Conservation (phyloP, 1,140 invertebrate genomes). For the Caenorhabditis briggsae region DNA sequence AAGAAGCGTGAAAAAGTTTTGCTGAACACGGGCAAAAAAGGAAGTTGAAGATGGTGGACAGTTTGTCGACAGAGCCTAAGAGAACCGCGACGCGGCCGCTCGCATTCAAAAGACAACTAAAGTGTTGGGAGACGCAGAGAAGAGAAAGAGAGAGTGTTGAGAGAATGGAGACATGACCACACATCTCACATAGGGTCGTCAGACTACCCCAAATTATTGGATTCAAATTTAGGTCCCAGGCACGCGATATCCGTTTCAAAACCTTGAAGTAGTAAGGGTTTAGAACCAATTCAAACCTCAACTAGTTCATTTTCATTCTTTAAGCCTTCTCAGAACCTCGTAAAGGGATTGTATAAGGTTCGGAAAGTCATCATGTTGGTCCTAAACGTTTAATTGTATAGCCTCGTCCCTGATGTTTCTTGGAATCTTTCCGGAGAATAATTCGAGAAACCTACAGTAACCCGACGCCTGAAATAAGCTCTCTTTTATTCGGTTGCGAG, state of each 20-base stretch:
- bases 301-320: not conserved
- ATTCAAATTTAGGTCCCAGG: slow-evolving; percentile 36
- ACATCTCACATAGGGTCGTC: slow-evolving; percentile 38
- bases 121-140: slow-evolving; percentile 3
- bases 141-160: slow-evolving; percentile 2
- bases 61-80: slow-evolving; percentile 47
- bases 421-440: not conserved
- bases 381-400: not conserved
- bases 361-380: slow-evolving; percentile 1
- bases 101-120: slow-evolving; percentile 3
- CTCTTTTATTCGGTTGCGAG: not conserved
- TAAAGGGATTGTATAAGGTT: not conserved
- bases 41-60: slow-evolving; percentile 30
- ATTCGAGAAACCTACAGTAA: not conserved
- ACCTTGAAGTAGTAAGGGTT: not conserved
- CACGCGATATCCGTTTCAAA: not conserved
- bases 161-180: slow-evolving; percentile 34
- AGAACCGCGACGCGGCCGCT: slow-evolving; percentile 45
- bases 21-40: slow-evolving; percentile 27
- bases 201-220: slow-evolving; percentile 41
- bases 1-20: not conserved
- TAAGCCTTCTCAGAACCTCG: not conserved
- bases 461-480: not conserved
- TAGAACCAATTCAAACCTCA: not conserved
- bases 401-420: not conserved